A percentile compares a stretch with the other conserved stretches of the same genome.
phyloP scores from a whole-genome alignment of 2,113 vertebrate genomes.

The Elephantulus edwardii region DNA sequence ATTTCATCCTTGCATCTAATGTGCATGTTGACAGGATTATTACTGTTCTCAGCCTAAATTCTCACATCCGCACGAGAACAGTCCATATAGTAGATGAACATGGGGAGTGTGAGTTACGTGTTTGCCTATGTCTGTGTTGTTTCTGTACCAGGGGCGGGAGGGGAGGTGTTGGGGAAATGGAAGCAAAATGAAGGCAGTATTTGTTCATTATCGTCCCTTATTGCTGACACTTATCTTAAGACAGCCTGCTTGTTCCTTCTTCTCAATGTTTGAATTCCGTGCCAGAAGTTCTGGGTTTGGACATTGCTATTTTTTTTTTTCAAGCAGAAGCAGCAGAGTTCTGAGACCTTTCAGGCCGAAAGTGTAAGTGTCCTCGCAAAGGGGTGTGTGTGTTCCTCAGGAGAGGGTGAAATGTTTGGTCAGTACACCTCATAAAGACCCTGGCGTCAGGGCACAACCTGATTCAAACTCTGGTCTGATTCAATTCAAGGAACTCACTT shows the following conservation, averaged over 20 bases:
- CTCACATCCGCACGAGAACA: constrained; percentile 1
- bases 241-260: neutral
- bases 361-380: neutral
- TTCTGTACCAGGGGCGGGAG: neutral
- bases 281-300: constrained; percentile 51
- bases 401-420: neutral
- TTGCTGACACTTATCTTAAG: neutral
- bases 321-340: neutral
- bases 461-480: constrained; percentile 45
- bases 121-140: neutral
- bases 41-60: neutral
- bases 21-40: constrained; percentile 7
- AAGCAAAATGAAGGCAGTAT: neutral
- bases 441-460: neutral
- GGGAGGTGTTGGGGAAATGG: neutral
- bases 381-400: neutral
- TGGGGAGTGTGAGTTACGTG: neutral
- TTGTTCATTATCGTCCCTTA: neutral
- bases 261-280: constrained; percentile 35
- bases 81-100: neutral
- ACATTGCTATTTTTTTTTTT: constrained; percentile 10
- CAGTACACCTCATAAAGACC: constrained; percentile 12
- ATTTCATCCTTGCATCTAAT: neutral
- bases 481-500: constrained; percentile 4
- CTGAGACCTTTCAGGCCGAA: neutral